Evolutionary conservation across 2,113 vertebrate genomes (phyloP).

Genomic region (Gasterosteus aculeatus): DNA sequence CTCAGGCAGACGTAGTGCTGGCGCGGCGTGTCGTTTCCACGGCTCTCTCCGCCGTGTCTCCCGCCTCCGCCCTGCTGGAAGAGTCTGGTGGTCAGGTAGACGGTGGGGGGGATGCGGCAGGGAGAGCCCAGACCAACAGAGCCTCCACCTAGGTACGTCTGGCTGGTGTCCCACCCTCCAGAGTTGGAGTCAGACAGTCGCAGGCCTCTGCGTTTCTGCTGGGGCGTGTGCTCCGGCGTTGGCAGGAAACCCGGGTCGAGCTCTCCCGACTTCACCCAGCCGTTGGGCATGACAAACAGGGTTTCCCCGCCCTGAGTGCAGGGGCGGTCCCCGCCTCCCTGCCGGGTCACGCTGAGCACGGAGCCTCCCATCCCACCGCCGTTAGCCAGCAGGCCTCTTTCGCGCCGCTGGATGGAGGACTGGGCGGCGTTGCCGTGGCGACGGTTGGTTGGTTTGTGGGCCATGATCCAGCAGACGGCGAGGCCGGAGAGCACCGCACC

Average conservation of each 20-base stretch:
- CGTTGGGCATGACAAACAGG: slow-evolving; percentile 93
- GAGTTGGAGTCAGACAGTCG: slow-evolving; percentile 84
- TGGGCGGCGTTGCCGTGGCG: slow-evolving; percentile 69
- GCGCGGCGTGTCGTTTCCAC: slow-evolving; percentile 72
- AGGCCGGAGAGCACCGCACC: slow-evolving; percentile 94
- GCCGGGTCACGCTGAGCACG: slow-evolving; percentile 92
- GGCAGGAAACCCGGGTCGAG: slow-evolving; percentile 92
- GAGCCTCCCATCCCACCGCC: slow-evolving; percentile 86
- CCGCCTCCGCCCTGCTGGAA: slow-evolving; percentile 76
- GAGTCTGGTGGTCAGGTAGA: slow-evolving; percentile 85
- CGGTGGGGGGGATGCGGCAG: slow-evolving; percentile 75
- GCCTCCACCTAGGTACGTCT: slow-evolving; percentile 84
- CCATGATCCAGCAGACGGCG: slow-evolving; percentile 95
- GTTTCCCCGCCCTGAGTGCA: slow-evolving; percentile 82
- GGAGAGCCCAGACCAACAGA: slow-evolving; percentile 76
- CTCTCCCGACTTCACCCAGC: slow-evolving; percentile 90
- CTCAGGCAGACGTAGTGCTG: slow-evolving; percentile 83
- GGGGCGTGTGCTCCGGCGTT: slow-evolving; percentile 96
- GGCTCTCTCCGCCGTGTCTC: slow-evolving; percentile 66
- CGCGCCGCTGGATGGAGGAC: slow-evolving; percentile 85
- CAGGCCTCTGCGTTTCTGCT: slow-evolving; percentile 89
- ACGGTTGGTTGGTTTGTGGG: slow-evolving; percentile 88
- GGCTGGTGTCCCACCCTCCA: slow-evolving; percentile 90
- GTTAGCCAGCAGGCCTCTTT: slow-evolving; percentile 89
- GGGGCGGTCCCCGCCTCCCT: slow-evolving; percentile 78